Evolutionary conservation across 2,113 vertebrate genomes (phyloP), one percentile per base, ranked within the genome.

Genomic region (Noturus placidus): DNA sequence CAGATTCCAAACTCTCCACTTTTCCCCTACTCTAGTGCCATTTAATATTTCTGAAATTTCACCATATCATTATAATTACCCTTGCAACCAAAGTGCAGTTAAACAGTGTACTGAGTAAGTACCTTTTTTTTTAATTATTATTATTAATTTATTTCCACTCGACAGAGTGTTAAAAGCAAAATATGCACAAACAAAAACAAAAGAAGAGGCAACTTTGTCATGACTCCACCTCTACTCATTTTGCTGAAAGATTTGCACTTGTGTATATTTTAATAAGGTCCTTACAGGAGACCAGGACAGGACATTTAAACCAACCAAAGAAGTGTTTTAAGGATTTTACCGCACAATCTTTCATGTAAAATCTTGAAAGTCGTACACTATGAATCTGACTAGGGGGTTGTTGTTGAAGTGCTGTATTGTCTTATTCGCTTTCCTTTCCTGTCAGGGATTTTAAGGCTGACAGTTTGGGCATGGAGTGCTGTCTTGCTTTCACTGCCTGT

Each of bases 401-500:
- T 78, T 57, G 82, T 84, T 65, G 79, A 33, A 50, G 78, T 78
- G 20, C 69, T 27, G 52, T 30, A 54, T 81, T 84, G 88, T 77
- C 78, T 87, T 65, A 52, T 76, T 85, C 83, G 46, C 46, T 82
- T 82, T 85, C 27, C n/a, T 74, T 30, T 72, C 30, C 74, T 85
- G 84, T 90, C 84, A 74, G 20, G 65, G 72, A 38, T 80, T 88
- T 70, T 38, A 38, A 46, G 61, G 69, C 80, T 88, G 84, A 88
- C 89, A 74, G 74, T 83, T 86, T 83, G 81, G 61, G 77, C 89
- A 80, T 56, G 52, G 56, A 54, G 57, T 87, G 5, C 27, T 82
- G 33, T 87, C 54, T 78, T 77, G 72, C 46, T 33, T 69, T 69
- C 52, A 22, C 70, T 82, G 65, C 2, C 1, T 72, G 13, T 11